Evolutionary conservation across 1,140 invertebrate genomes (phyloP).

Genomic region (Euwallacea similis): DNA sequence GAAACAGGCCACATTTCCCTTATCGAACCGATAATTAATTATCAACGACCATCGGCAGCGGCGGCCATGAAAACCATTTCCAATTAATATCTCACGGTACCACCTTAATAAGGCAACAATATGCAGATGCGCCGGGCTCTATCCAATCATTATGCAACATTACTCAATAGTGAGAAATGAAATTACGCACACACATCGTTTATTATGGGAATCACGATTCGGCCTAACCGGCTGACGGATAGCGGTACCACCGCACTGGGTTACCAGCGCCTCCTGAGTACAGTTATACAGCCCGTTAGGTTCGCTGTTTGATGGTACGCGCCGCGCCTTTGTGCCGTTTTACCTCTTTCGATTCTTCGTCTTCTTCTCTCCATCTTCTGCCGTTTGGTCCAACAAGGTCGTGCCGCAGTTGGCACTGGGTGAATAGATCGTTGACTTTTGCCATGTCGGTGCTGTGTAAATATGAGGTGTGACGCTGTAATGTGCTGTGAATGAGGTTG

Average conservation of each 20-base stretch:
- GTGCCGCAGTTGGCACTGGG: constrained; percentile 1
- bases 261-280: constrained; percentile 45
- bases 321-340: constrained; percentile 37
- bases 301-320: constrained; percentile 36
- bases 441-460: no score
- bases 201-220: constrained; percentile 28
- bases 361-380: constrained; percentile 10
- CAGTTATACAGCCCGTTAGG: constrained; percentile 46
- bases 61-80: neutral
- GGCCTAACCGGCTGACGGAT: constrained; percentile 34
- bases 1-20: no score
- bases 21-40: no score
- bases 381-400: constrained; percentile 12
- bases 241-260: constrained; percentile 46
- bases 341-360: constrained; percentile 25
- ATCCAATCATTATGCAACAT: constrained; percentile 19
- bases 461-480: no score
- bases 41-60: neutral
- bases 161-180: constrained; percentile 25
- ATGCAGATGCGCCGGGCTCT: constrained; percentile 10
- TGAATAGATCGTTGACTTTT: constrained; percentile 7
- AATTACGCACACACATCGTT: constrained; percentile 10
- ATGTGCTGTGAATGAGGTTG: no score
- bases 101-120: constrained; percentile 6
- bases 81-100: constrained; percentile 14